Base-by-base conservation (phyloP, 2,888 invertebrate species). In the Drosophila neotestacea region DNA sequence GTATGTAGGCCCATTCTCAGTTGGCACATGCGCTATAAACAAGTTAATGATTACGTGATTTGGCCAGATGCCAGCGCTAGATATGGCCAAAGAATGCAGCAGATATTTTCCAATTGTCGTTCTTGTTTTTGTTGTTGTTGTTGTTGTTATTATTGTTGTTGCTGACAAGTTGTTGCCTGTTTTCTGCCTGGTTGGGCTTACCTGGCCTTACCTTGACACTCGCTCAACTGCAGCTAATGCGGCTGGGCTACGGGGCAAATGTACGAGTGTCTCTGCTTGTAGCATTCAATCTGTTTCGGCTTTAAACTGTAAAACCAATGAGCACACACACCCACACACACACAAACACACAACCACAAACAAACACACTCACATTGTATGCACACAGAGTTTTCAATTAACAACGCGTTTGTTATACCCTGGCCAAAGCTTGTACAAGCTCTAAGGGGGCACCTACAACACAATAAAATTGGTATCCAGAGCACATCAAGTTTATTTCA, bases 141-240 rank as follows among this genome's bases (percentile, higher is more conserved):
- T 44, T 44, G 54, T 22, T 36, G 46, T 36, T 36, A 11, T 13
- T 64, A 61, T 42, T 62, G 62, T 11, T 77, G 59, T 42, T 63
- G 69, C 39, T 50, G 65, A 66, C 61, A 61, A 56, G 75, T 79
- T 69, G 60, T 61, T 84, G 73, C 58, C 81, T 72, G 85, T 85
- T 78, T 84, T 86, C 81, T 81, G 73, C 81, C 85, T 84, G 73
- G 70, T 56, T 87, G 77, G 47, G 63, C 70, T 59, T 73, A 84
- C 88, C 89, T 85, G 89, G 82, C 79, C 89, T 84, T 88, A 89
- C 84, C 84, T 85, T 85, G 84, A 85, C 84, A 89, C 89, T 72
- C 84, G 79, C 88, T 89, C 84, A 85, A 76, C 84, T 87, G 89
- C 88, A 85, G 89, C 84, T 89, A 85, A 85, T 89, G 79, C 66